Base-by-base conservation (phyloP, 1,140 invertebrate genomes). In the Trachelipus rathkii region DNA sequence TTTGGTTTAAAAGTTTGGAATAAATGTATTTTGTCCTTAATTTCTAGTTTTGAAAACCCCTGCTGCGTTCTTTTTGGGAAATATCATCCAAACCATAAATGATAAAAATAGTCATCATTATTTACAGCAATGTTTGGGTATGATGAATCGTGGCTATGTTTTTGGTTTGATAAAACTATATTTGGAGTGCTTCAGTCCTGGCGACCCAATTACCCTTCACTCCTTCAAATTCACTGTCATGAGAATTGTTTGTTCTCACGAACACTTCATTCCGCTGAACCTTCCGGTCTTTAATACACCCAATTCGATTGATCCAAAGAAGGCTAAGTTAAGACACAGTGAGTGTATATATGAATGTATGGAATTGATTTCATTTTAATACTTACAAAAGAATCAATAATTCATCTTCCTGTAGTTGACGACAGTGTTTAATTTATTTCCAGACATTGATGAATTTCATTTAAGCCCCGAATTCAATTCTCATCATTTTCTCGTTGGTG, bases 81-180 rank as follows among this genome's bases (percentile, higher is more conserved):
- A 15, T 60, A 19, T 4, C 2, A 60, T 60, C 11, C 8, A 15
- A 60, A 60, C 4, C 50, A 2, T 3, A 60, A 19, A 45, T 72
- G 10, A 23, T 44, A 10, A 44, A 13, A 19, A 21, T 71, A 19
- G 45, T 11, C 44, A 10, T 53, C 67, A 50, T 67, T 44, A 77
- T 72, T 87, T 87, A 75, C 87, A 95, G 92, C 91, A 90, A 83
- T 95, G 93, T 83, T 87, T 97, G 53, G 95, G 92, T 13, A 90
- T 97, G 81, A 95, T 97, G 91, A 95, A 98, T 86, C 88, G 96
- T 79, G 95, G 95, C 33, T 95, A 95, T 84, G 91, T 97, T 19
- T 96, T 97, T 83, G 89, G 90, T 76, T 85, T 96, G 80, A 92
- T 97, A 74, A 93, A 94, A 83, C 89, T 88, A 70, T 95, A 96